Base-by-base conservation (phyloP, 2,797 vertebrate species). In the Apogon talboti region DNA sequence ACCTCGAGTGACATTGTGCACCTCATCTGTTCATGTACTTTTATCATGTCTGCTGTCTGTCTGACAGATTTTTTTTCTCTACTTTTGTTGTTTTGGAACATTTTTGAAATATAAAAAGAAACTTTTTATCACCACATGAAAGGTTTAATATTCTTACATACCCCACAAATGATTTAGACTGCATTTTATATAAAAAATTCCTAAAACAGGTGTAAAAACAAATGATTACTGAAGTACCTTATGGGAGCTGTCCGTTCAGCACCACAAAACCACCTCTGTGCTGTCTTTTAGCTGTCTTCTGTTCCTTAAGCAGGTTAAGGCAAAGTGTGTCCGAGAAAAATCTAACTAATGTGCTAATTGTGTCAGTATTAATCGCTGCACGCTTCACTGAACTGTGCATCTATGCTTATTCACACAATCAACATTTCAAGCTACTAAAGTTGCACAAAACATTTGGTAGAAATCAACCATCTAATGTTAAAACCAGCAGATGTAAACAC, bases 221-320 rank as follows among this genome's bases (percentile, higher is more conserved):
- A 8, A 7, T 2, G 6, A 14, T 42, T 42, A 21, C 7, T 6
- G 7, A 42, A 19, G 43, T 18, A 0, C 14, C 49, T 19, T 48
- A 9, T 19, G 6, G 19, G 64, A 75, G 53, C 57, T 69, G 64
- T 75, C 61, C 16, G 0, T 64, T 78, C 67, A 81, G 74, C 57
- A 64, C 42, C 56, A 44, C n/a, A 4, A 48, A 40, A 16, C 42
- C 44, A 56, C 14, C 42, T 13, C 15, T 43, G 14, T 43, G 14
- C 14, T 3, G 11, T 15, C 43, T 11, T 16, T 38, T 28, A 3
- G 3, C 11, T 19, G 10, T 42, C 35, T 10, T 46, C 61, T 45
- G 52, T 15, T 30, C 28, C 7, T 30, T 30, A 30, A 6, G 28
- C 7, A 30, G 28, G 28, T 30, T 30, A 8, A 30, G 28, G 28